Evolutionary conservation across 1,140 invertebrate genomes (phyloP).

Genomic region (Drosophila lacertosa): DNA sequence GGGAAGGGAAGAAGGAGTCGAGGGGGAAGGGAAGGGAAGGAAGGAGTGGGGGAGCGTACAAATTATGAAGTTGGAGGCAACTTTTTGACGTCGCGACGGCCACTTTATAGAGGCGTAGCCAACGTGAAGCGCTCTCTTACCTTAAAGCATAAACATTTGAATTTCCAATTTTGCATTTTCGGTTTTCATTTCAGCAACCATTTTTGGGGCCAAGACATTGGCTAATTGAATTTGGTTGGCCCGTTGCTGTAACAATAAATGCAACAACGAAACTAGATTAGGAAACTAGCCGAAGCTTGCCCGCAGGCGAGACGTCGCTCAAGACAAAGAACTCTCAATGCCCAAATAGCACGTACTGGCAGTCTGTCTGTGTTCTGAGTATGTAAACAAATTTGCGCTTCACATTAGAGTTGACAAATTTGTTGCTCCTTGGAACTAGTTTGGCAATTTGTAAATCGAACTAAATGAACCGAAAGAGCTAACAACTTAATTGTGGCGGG

Average conservation of each 20-base stretch:
- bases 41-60: background rate
- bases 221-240: constrained; percentile 67
- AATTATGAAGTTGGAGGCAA: constrained; percentile 33
- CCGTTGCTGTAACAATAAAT: constrained; percentile 30
- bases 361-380: background rate
- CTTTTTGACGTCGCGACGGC: constrained; percentile 41
- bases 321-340: constrained; percentile 55
- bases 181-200: background rate
- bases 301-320: constrained; percentile 4
- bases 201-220: constrained; percentile 46
- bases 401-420: constrained; percentile 49
- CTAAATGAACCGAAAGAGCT: constrained; percentile 5
- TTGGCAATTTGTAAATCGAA: constrained; percentile 10
- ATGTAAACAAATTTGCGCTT: constrained; percentile 48
- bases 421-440: constrained; percentile 9
- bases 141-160: constrained; percentile 21
- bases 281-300: constrained; percentile 46
- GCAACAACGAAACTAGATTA: constrained; percentile 61
- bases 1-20: too few species aligned
- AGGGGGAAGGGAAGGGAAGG: too few species aligned
- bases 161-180: constrained; percentile 12
- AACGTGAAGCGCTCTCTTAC: background rate
- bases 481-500: background rate
- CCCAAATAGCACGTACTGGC: constrained; percentile 43
- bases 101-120: constrained; percentile 8